Evolutionary conservation across 2,797 vertebrate genomes (phyloP).

Genomic region (Varecia variegata): DNA sequence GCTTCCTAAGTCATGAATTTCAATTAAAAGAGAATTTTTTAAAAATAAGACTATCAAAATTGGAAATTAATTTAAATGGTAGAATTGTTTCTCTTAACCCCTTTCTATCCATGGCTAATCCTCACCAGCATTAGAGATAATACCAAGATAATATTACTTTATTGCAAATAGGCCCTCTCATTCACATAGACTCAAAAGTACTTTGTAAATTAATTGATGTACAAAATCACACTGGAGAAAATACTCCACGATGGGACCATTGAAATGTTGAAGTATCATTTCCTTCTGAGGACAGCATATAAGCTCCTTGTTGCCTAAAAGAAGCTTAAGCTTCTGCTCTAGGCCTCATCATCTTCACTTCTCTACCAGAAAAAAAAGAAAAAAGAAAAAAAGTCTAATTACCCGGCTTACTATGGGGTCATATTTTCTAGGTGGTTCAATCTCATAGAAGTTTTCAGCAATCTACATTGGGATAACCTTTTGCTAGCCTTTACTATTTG

Average conservation of each 20-base stretch:
- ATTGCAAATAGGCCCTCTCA: neutral
- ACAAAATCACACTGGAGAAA: neutral
- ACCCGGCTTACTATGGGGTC: neutral
- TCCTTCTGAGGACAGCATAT: neutral
- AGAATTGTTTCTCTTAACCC: conserved; percentile 1
- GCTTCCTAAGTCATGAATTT: conserved; percentile 45
- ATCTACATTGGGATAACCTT: neutral
- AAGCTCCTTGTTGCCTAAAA: neutral
- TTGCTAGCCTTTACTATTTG: neutral
- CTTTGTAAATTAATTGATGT: neutral
- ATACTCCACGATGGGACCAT: neutral
- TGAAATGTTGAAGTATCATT: neutral
- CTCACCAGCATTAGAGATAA: neutral
- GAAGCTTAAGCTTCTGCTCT: neutral
- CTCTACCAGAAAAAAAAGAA: neutral
- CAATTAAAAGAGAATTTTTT: neutral
- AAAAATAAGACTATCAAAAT: neutral
- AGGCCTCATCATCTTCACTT: neutral
- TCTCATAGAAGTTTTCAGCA: neutral
- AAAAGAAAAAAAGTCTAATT: neutral
- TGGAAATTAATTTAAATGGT: neutral
- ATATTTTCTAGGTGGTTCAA: neutral
- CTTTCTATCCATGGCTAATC: neutral
- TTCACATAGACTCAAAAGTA: neutral
- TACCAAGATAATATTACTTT: neutral